A percentile compares a stretch with the other conserved stretches of the same genome.
Evolutionary conservation across 2,797 vertebrate genomes (phyloP).

Genomic region (Brachymystax lenok): DNA sequence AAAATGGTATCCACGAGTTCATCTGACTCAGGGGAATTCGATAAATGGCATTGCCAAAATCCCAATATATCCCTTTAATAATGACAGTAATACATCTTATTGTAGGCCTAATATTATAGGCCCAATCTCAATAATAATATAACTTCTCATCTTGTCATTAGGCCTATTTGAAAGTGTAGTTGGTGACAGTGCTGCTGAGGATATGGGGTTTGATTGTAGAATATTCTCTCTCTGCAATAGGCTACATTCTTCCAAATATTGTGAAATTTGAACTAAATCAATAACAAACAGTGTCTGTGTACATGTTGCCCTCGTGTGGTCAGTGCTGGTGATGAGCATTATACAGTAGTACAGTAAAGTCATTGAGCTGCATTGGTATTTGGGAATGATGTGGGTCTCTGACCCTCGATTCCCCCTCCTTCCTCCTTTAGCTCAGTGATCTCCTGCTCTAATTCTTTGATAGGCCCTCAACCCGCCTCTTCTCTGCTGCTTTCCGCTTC

Average conservation of each 20-base stretch:
- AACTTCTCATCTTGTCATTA: background rate
- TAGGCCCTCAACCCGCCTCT: background rate
- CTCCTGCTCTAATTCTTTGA: background rate
- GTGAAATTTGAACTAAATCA: background rate
- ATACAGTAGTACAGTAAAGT: background rate
- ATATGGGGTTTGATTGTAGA: background rate
- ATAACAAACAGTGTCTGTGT: background rate
- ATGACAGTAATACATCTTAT: background rate
- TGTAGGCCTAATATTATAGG: background rate
- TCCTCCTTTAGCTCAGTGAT: background rate
- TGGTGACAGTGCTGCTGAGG: background rate
- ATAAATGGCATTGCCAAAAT: too few relatives aligned
- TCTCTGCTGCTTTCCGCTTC: slow-evolving; percentile 17
- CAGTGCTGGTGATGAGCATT: background rate
- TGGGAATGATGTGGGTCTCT: too few relatives aligned
- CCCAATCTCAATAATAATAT: background rate
- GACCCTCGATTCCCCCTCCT: background rate
- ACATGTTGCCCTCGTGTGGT: slow-evolving; percentile 50
- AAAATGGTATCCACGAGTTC: too few relatives aligned
- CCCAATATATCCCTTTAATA: too few relatives aligned
- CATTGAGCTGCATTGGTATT: background rate
- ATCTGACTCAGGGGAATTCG: too few relatives aligned
- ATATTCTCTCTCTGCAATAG: background rate
- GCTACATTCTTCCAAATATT: background rate
- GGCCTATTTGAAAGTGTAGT: background rate